A percentile compares a stretch with the other conserved stretches of the same genome.
Evolutionary conservation across 2,888 invertebrate species (phyloP).

Genomic region (Prostheceraeus crozeri): DNA sequence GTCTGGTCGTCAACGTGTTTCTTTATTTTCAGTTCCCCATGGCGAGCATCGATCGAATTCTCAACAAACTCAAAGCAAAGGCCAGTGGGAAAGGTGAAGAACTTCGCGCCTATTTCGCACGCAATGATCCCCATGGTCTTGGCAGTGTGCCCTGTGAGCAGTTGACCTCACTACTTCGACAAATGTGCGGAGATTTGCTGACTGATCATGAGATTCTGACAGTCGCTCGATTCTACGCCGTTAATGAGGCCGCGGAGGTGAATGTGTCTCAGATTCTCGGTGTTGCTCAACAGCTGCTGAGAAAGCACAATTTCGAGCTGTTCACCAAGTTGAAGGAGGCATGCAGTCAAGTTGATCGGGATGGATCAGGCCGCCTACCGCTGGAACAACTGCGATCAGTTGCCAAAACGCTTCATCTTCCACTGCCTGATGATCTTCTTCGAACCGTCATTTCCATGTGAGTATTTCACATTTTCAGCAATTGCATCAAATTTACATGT

Average conservation of each 20-base stretch:
- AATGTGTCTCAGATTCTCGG: slow-evolving; percentile 22
- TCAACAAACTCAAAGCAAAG: slow-evolving; percentile 44
- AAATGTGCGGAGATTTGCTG: slow-evolving; percentile 43
- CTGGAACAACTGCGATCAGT: slow-evolving; percentile 44
- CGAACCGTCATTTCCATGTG: slow-evolving; percentile 48
- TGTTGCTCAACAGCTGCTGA: slow-evolving; percentile 33
- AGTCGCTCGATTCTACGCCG: slow-evolving; percentile 43
- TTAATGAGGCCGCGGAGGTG: neutral
- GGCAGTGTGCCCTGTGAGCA: slow-evolving; percentile 45
- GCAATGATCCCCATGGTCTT: slow-evolving; percentile 45
- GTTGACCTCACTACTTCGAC: slow-evolving; percentile 45
- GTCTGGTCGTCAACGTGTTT: too few relatives aligned
- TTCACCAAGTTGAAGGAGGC: slow-evolving; percentile 25
- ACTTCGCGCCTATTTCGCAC: slow-evolving; percentile 47
- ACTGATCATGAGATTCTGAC: slow-evolving; percentile 54
- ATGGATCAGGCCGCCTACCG: neutral
- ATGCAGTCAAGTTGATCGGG: slow-evolving; percentile 15
- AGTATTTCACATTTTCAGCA: slow-evolving; percentile 42
- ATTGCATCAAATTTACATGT: too few relatives aligned
- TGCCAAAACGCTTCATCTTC: slow-evolving; percentile 49
- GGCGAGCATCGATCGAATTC: slow-evolving; percentile 45
- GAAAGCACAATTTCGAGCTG: slow-evolving; percentile 29
- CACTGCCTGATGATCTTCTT: slow-evolving; percentile 51
- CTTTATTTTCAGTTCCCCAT: slow-evolving; percentile 46
- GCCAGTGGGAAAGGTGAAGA: slow-evolving; percentile 46